A percentile compares a stretch with the other conserved stretches of the same genome.
Evolutionary conservation across 2,888 invertebrate genomes (phyloP).

Genomic region (Hymenopus coronatus): DNA sequence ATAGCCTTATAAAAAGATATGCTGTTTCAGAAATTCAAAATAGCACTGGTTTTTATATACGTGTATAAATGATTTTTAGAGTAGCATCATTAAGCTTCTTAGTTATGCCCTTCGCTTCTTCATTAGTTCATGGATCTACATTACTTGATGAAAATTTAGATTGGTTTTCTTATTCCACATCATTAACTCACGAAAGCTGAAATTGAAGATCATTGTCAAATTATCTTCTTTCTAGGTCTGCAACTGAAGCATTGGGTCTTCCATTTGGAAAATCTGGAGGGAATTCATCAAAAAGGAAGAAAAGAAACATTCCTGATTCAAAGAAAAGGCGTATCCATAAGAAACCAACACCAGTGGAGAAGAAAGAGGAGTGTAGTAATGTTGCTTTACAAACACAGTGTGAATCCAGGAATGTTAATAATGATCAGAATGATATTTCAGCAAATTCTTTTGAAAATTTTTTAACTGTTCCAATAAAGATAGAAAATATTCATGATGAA

Average conservation of each 20-base stretch:
- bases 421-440: background rate
- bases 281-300: background rate
- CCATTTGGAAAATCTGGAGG: background rate
- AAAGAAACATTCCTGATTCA: background rate
- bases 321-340: background rate
- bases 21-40: no score
- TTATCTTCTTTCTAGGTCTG: slow-evolving; percentile 18
- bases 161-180: no score
- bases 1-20: no score
- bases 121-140: background rate
- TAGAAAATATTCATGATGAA: slow-evolving; percentile 3
- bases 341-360: background rate
- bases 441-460: background rate
- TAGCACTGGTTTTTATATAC: no score
- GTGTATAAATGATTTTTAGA: background rate
- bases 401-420: background rate
- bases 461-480: slow-evolving; percentile 1
- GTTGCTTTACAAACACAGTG: background rate
- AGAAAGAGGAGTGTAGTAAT: background rate
- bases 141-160: background rate
- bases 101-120: background rate
- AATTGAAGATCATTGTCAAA: background rate
- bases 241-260: background rate
- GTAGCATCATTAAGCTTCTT: background rate
- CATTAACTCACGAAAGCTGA: background rate